Evolutionary conservation across 2,113 vertebrate species (phyloP), one percentile per base, ranked within the genome.

Genomic region (Engraulis encrasicolus): DNA sequence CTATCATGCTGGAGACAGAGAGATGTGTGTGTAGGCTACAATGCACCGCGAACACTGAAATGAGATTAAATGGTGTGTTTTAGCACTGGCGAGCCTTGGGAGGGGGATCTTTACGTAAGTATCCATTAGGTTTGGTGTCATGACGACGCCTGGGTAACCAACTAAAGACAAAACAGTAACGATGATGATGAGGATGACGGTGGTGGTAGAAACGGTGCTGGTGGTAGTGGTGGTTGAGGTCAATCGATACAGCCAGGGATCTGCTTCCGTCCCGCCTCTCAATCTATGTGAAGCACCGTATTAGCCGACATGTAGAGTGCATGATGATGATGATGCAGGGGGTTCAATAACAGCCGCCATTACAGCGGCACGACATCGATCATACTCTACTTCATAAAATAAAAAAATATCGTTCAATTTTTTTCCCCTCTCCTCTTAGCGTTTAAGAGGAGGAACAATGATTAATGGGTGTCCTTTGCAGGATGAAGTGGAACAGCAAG

Each of bases 71-170:
- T 50, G 83, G 20, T 74, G n/a, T 37, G 19, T 50, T 31, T 23
- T 50, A 14, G 23, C 31, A 85, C 78, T 34, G 11, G 71, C 82
- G 78, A 82, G 78, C 80, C 61, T 81, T 85, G n/a, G n/a, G n/a
- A n/a, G n/a, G n/a, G n/a, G n/a, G n/a, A n/a, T n/a, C n/a, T n/a
- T n/a, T n/a, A n/a, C n/a, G n/a, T n/a, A n/a, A n/a, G n/a, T n/a
- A n/a, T n/a, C n/a, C n/a, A n/a, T n/a, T n/a, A n/a, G n/a, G n/a
- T n/a, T n/a, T n/a, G n/a, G n/a, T n/a, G n/a, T n/a, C n/a, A n/a
- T n/a, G n/a, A n/a, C n/a, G n/a, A n/a, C n/a, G n/a, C n/a, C n/a
- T n/a, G n/a, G n/a, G n/a, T n/a, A n/a, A n/a, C n/a, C n/a, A n/a
- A n/a, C n/a, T n/a, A n/a, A n/a, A n/a, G n/a, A n/a, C n/a, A n/a